Evolutionary conservation across 1,140 invertebrate species (phyloP).

Genomic region (Popillia japonica): DNA sequence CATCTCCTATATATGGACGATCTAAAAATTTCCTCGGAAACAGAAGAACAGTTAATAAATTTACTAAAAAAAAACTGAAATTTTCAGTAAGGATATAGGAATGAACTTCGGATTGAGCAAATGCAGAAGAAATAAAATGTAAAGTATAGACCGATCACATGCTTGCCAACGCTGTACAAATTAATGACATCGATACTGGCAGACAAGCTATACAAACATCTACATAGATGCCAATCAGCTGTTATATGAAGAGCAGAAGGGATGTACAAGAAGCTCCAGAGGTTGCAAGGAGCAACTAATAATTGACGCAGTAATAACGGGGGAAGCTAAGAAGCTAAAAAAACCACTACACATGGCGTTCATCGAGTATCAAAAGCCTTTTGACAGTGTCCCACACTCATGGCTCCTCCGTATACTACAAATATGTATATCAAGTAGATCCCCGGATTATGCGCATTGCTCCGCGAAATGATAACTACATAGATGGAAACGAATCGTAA

Average conservation of each 20-base stretch:
- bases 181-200: slow-evolving; percentile 46
- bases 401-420: slow-evolving; percentile 36
- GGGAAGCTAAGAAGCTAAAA: slow-evolving; percentile 28
- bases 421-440: slow-evolving; percentile 36
- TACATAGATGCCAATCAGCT: slow-evolving; percentile 41
- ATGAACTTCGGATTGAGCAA: too few species aligned
- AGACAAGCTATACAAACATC: slow-evolving; percentile 44
- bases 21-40: too few species aligned
- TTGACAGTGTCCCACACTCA: slow-evolving; percentile 41
- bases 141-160: slow-evolving; percentile 51
- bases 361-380: slow-evolving; percentile 40
- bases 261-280: slow-evolving; percentile 44
- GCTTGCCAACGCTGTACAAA: slow-evolving; percentile 49
- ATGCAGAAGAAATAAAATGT: too few species aligned
- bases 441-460: not conserved
- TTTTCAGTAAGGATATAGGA: too few species aligned
- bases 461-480: slow-evolving; percentile 11
- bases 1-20: too few species aligned
- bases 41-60: too few species aligned
- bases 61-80: too few species aligned
- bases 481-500: slow-evolving; percentile 22
- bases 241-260: slow-evolving; percentile 49
- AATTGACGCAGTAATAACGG: slow-evolving; percentile 44
- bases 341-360: slow-evolving; percentile 16
- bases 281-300: slow-evolving; percentile 50